Conservation (phyloP, 2,797 vertebrate genomes). For the Sebastes cheni region DNA sequence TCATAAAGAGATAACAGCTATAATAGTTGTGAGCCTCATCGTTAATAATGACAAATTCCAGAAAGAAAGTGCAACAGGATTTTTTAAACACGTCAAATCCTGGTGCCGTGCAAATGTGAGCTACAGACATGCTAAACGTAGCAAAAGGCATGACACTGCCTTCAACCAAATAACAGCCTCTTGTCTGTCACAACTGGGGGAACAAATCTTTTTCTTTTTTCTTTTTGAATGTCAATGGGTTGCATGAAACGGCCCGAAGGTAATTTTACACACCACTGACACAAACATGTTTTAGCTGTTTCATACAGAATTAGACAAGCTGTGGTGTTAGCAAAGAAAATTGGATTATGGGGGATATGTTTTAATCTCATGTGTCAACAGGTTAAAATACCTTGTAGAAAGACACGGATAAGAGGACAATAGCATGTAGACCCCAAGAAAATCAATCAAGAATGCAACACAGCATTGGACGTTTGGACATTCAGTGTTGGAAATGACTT, state of each 20-base stretch:
- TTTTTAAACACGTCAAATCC: neutral
- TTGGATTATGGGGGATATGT: constrained; percentile 70
- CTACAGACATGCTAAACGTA: constrained; percentile 4
- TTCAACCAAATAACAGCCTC: constrained; percentile 7
- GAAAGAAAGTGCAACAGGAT: neutral
- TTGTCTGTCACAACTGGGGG: constrained; percentile 25
- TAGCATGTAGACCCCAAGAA: constrained; percentile 31
- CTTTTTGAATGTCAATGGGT: constrained; percentile 35
- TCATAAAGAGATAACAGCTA: neutral
- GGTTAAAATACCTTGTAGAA: constrained; percentile 62
- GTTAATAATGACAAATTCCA: neutral
- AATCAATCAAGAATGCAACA: constrained; percentile 31
- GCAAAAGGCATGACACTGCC: constrained; percentile 1
- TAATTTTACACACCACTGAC: constrained; percentile 69
- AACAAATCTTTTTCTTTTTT: neutral
- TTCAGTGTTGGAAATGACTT: constrained; percentile 23
- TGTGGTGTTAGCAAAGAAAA: constrained; percentile 57
- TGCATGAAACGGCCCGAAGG: constrained; percentile 48
- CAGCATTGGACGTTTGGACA: constrained; percentile 27
- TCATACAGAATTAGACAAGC: constrained; percentile 66
- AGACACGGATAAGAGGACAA: constrained; percentile 56
- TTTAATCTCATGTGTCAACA: constrained; percentile 72
- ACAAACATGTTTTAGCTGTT: constrained; percentile 56
- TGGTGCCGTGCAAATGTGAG: neutral
- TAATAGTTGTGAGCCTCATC: neutral